Evolutionary conservation across 35 echinoderm and acorn worm genomes (phyloP), one percentile per base, ranked within the genome.

Genomic region (Eucidaris tribuloides): DNA sequence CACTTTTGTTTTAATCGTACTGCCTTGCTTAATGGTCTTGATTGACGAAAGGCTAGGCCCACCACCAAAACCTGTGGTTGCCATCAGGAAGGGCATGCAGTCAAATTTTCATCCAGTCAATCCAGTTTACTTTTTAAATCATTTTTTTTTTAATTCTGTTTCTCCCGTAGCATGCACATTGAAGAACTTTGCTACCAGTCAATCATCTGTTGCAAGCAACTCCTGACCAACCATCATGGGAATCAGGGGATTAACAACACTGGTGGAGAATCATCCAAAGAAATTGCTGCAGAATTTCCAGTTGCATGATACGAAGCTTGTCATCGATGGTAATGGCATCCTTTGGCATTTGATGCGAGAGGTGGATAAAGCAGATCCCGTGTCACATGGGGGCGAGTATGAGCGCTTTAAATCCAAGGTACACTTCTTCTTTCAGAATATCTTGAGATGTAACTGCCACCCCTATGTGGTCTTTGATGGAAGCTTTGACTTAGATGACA

Each of bases 381-480:
- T 85, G 20, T 84, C 89, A 35, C 91, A 93, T 88, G 96, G 96
- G 25, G 96, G 96, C 19, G 78, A 93, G 34, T 93, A 90, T 44
- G 66, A 80, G 5, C 61, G 31, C 18, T 91, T 90, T 62, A 63
- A 83, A 17, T 65, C 45, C 13, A 84, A 83, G 39, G 87, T 83
- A 20, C 42, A 34, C 2, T 74, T 58, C 19, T 99, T 99, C 45
- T 86, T 90, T 42, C 32, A 11, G 34, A 93, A 87, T 43, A 63
- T 99, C 31, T 46, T n/a, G 23, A 45, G 58, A 36, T 99, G 96
- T 39, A 71, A 80, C 41, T 70, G 93, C 24, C 13, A 63, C 62
- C 57, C 83, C 0, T 99, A 79, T 77, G 58, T 99, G 11, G 60
- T 99, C n/a, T 93, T 99, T 68, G 96, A 99, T 84, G 96, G 96